Evolutionary conservation across 2,797 vertebrate species (phyloP), one percentile per base, ranked within the genome.

Genomic region (Chelon labrosus): DNA sequence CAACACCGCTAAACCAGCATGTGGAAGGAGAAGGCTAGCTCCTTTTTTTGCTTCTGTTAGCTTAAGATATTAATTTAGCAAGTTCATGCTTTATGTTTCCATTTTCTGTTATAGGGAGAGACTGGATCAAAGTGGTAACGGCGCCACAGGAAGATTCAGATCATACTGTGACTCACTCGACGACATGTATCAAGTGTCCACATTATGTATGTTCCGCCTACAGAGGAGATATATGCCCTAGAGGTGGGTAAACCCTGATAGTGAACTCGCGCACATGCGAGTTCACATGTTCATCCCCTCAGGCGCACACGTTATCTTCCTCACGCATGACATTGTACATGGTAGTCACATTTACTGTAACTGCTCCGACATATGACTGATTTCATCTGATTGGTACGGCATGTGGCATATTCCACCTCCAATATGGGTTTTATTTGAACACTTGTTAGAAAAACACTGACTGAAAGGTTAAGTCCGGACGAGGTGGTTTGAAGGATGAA

Each of bases 151-250:
- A 79, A 55, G 65, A 87, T 80, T 84, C 79, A 73, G 77, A 82
- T 47, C 76, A 77, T 70, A 65, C 20, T 56, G 70, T 83, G 75
- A 79, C 68, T 85, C 54, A 80, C 70, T 56, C 83, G 41, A 63
- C 59, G 13, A 58, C 75, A 20, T 59, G 50, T 85, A 77, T 77
- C 63, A 82, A 82, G 73, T 82, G 58, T 60, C 67, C 70, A 67
- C 80, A 80, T 74, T 74, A 80, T 74, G 20, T 56, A 41, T 95
- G 94, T 75, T 82, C 82, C 73, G 77, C 79, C 75, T 94, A 94
- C 84, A 93, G 52, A 88, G 95, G 95, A 80, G 94, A 94, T 72
- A 61, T 91, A 39, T 96, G 95, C 84, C 95, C 95, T 17, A 70
- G 39, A 82, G 95, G 95, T 90, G 74, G 86, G 95, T 88, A 82